These are phyloP conservation scores for Trichonephila clavata DNA, from an alignment of 1,140 invertebrate species.

Conservation along the genomic window DNA sequence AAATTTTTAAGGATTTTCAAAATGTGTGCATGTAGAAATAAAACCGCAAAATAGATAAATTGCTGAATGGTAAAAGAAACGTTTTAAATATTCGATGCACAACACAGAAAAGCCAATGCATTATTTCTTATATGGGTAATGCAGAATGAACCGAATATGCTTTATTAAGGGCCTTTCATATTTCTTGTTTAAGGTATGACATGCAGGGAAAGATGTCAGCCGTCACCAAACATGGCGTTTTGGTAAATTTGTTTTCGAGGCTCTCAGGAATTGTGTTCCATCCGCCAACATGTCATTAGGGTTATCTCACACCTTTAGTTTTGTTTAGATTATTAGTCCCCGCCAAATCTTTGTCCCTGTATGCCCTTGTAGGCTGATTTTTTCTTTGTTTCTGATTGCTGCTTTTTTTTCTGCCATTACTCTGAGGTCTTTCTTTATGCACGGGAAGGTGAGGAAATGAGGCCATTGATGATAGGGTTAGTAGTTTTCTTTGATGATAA, in stretches of 20 bases:
- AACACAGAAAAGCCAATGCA: no score
- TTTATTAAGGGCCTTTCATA: no score
- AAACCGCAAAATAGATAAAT: no score
- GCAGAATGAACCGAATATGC: no score
- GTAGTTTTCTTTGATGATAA: constrained; percentile 51
- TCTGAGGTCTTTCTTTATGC: constrained; percentile 37
- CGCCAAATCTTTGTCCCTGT: constrained; percentile 38
- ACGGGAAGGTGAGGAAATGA: constrained; percentile 49
- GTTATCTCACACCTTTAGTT: constrained; percentile 53
- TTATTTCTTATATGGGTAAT: no score
- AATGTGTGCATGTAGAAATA: no score
- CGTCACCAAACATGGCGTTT: constrained; percentile 54
- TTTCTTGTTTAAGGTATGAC: not conserved
- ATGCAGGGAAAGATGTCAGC: not conserved
- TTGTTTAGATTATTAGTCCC: constrained; percentile 61
- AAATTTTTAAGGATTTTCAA: no score
- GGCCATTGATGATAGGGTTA: constrained; percentile 38
- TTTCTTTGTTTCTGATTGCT: constrained; percentile 24
- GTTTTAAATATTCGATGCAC: no score
- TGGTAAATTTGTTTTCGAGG: not conserved
- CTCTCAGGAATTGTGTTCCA: not conserved
- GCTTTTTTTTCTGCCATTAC: not conserved
- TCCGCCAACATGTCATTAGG: constrained; percentile 54
- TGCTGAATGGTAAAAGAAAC: no score
- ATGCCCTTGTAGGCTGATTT: constrained; percentile 29